A percentile compares a stretch with the other conserved stretches of the same genome.
phyloP scores from a whole-genome alignment of 1,140 invertebrate species.

The Zelostemma sp. region DNA sequence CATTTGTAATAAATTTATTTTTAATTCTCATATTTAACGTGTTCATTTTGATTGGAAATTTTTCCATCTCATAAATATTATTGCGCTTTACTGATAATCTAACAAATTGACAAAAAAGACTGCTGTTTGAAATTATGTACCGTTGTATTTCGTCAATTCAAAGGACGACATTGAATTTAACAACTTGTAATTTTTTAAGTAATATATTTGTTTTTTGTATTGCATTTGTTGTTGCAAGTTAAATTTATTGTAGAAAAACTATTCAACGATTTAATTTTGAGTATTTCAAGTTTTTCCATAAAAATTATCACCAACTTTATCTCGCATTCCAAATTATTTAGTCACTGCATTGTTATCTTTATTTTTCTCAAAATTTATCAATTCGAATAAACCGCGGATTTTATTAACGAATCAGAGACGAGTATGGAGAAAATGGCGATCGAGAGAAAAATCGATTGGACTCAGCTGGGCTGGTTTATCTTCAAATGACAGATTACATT shows the following conservation, averaged over 20 bases:
- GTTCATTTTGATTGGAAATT: background rate
- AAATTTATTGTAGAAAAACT: no score
- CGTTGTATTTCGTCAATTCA: background rate
- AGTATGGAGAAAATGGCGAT: background rate
- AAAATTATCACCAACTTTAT: no score
- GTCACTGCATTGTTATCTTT: no score
- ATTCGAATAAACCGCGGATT: background rate
- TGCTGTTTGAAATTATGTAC: background rate
- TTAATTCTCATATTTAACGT: background rate
- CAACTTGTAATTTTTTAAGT: no score
- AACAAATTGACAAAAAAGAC: background rate
- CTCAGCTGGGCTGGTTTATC: background rate
- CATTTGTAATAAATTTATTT: background rate
- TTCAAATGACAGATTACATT: no score
- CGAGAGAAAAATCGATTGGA: slow-evolving; percentile 13
- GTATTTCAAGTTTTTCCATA: no score
- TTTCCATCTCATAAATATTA: background rate
- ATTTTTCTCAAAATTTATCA: background rate
- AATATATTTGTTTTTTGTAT: no score
- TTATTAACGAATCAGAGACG: background rate
- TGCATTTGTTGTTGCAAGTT: no score
- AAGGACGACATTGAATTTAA: no score
- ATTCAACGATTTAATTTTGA: background rate
- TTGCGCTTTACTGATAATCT: background rate
- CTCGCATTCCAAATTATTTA: no score